phyloP scores from a whole-genome alignment of 1,140 invertebrate species.

The Sesamia nonagrioides region DNA sequence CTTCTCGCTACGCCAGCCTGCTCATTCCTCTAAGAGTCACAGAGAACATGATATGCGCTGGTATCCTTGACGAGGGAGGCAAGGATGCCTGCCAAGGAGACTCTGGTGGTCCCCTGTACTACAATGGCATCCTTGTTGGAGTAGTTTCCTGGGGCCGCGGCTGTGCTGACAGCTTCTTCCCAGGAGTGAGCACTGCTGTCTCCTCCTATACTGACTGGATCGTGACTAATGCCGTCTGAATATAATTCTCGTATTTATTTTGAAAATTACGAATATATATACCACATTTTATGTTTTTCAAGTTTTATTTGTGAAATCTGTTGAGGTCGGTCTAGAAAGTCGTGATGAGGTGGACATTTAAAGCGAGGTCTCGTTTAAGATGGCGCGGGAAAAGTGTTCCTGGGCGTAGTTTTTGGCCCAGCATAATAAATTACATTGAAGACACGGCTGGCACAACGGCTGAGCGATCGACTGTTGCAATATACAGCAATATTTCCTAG shows the following conservation, averaged over 20 bases:
- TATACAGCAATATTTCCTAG: too few species aligned
- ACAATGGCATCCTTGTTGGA: slow-evolving; percentile 68
- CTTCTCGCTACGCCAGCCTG: slow-evolving; percentile 44
- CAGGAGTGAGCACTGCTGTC: slow-evolving; percentile 88
- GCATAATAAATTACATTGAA: too few species aligned
- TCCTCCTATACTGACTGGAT: slow-evolving; percentile 74
- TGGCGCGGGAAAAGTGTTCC: too few species aligned
- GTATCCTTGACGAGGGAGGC: slow-evolving; percentile 61
- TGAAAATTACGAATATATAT: neutral
- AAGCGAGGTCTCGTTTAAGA: too few species aligned
- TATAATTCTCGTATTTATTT: neutral
- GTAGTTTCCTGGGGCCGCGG: slow-evolving; percentile 3
- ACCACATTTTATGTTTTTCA: neutral
- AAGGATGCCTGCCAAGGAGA: slow-evolving; percentile 90
- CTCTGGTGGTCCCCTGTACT: slow-evolving; percentile 89
- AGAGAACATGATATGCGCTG: slow-evolving; percentile 67
- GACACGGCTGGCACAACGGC: too few species aligned
- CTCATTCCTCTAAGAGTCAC: slow-evolving; percentile 40
- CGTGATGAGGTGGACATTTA: too few species aligned
- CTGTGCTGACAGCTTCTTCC: slow-evolving; percentile 75
- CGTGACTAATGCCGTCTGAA: slow-evolving; percentile 59
- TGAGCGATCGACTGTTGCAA: too few species aligned
- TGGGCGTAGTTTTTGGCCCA: too few species aligned
- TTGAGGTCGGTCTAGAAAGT: too few species aligned
- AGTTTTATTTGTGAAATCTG: neutral